phyloP scores from a whole-genome alignment of 2,888 invertebrate genomes.

The Gastrophysa polygoni region DNA sequence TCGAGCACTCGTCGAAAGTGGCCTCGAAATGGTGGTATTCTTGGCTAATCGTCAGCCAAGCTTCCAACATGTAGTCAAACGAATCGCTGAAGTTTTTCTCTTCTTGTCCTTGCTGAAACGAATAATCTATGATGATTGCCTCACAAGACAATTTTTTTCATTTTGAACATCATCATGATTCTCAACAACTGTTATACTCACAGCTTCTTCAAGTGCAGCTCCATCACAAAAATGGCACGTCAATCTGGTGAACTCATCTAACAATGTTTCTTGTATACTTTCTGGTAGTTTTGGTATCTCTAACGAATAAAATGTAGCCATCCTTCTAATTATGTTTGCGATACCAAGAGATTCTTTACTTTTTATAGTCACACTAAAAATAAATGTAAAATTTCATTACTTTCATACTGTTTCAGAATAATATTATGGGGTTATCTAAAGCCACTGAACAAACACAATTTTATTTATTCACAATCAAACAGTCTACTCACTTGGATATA shows the following conservation, averaged over 20 bases:
- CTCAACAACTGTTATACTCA: constrained; percentile 52
- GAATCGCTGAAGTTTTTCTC: constrained; percentile 69
- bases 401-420: too few relatives aligned
- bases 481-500: constrained; percentile 60
- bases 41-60: constrained; percentile 67
- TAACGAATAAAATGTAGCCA: constrained; percentile 65
- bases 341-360: constrained; percentile 73
- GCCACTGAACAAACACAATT: too few relatives aligned
- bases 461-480: too few relatives aligned
- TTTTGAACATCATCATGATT: too few relatives aligned
- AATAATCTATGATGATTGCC: background rate
- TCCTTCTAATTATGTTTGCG: constrained; percentile 69
- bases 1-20: constrained; percentile 50
- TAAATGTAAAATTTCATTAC: too few relatives aligned
- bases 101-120: constrained; percentile 57
- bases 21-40: constrained; percentile 50
- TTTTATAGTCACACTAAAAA: constrained; percentile 63
- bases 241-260: constrained; percentile 66
- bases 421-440: too few relatives aligned
- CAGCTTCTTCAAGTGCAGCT: constrained; percentile 70
- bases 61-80: constrained; percentile 70
- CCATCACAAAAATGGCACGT: constrained; percentile 70
- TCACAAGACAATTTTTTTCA: too few relatives aligned
- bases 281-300: constrained; percentile 59
- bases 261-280: constrained; percentile 62